Percentiles rank a stretch among this genome's conserved stretches.
Conservation (phyloP, 2,797 vertebrate species). For the Dicrostonyx torquatus region DNA sequence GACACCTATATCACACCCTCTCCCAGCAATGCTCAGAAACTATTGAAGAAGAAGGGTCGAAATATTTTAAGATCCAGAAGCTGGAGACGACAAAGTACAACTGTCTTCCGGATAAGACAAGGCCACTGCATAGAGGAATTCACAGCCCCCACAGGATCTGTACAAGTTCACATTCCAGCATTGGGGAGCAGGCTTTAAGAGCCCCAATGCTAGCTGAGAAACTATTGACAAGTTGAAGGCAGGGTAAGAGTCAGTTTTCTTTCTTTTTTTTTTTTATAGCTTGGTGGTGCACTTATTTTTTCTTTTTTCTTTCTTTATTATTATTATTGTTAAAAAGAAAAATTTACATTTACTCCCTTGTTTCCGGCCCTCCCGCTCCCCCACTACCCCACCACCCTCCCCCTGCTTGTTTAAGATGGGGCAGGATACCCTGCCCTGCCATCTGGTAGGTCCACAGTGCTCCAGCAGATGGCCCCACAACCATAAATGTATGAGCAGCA, state of each 20-base stretch:
- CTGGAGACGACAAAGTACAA: background rate
- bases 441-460: background rate
- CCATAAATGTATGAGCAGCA: background rate
- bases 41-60: too few relatives aligned
- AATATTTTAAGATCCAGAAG: background rate
- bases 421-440: too few relatives aligned
- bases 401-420: too few relatives aligned
- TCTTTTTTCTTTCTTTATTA: too few relatives aligned
- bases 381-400: too few relatives aligned
- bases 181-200: background rate
- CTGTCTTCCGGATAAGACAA: background rate
- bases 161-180: background rate
- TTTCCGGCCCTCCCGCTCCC: too few relatives aligned
- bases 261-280: too few relatives aligned
- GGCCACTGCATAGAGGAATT: background rate
- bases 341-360: too few relatives aligned
- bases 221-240: background rate
- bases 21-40: background rate
- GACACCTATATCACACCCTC: background rate
- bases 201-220: background rate
- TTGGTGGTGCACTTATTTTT: too few relatives aligned
- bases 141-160: background rate
- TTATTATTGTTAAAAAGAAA: too few relatives aligned
- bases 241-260: background rate
- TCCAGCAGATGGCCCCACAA: background rate